Base-by-base conservation (phyloP, 2,797 vertebrate genomes). In the Xerus rutilus region DNA sequence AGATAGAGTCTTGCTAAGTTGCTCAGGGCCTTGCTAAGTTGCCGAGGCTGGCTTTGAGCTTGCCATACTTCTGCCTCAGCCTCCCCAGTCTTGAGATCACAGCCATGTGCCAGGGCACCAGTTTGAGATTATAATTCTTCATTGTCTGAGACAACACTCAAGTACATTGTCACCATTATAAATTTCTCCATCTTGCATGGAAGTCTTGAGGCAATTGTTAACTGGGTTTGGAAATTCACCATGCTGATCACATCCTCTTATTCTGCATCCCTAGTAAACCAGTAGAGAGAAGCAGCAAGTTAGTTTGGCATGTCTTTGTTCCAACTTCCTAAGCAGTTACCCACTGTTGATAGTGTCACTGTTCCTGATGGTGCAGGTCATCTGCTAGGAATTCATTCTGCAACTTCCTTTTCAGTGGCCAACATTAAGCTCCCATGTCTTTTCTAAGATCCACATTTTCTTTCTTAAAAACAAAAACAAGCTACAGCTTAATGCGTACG, bases 381-480 rank as follows among this genome's bases (percentile, higher is more conserved):
- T 47, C 43, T 59, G 57, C 47, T 88, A 92, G 91, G 84, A 93
- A 59, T 14, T 25, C 28, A 43, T 54, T 59, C 30, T 47, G 64
- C 43, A 59, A 39, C 25, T 13, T 43, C 32, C n/a, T 84, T 83
- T 43, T 52, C 32, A 69, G 18, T 64, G 15, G 86, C 81, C 21
- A 89, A 79, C 20, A 84, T 9, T 57, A 52, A 72, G 18, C 21
- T 85, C 81, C 77, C 32, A 7, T 54, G 17, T 64, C 54, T 69
- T 59, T 69, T 91, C 30, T 30, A 18, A 45, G 21, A 85, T 30
- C 21, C 18, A 76, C 32, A 20, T 45, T 94, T 47, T 45, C 45
- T 81, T 93, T 57, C 35, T 87, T 70, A 88, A 87, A 89, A 92
- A 67, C 20, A 18, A 70, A 89, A 74, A 57, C 7, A 86, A 84